Percentiles rank a stretch among this genome's conserved stretches.
Conservation (phyloP, 2,113 vertebrate genomes). For the Microcebus jonahi region DNA sequence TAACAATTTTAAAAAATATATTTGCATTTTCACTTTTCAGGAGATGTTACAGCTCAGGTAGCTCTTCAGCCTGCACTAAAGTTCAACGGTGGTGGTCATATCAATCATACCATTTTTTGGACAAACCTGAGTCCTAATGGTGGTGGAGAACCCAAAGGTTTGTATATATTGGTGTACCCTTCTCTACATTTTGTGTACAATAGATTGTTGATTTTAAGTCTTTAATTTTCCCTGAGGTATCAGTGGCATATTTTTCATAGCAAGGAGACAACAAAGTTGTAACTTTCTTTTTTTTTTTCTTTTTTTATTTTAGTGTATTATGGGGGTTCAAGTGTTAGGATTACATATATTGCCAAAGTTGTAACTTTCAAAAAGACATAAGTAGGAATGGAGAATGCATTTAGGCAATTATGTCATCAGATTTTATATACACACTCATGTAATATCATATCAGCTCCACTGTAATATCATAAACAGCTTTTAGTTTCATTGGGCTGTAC, state of each 20-base stretch:
- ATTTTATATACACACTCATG: rapidly evolving
- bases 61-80: conserved; percentile 93
- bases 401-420: not conserved
- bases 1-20: not conserved
- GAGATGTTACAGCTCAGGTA: conserved; percentile 94
- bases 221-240: not conserved
- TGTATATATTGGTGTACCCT: conserved; percentile 12
- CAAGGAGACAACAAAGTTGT: not conserved
- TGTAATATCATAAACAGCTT: not conserved
- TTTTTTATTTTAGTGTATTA: no score
- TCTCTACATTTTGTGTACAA: not conserved
- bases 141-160: conserved; percentile 95
- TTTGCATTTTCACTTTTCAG: conserved; percentile 82
- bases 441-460: rapidly evolving
- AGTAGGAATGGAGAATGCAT: not conserved
- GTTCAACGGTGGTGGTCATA: conserved; percentile 97
- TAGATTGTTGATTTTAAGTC: not conserved
- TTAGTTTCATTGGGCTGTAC: not conserved
- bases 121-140: conserved; percentile 96
- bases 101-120: conserved; percentile 99
- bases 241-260: not conserved
- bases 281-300: not conserved
- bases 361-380: not conserved
- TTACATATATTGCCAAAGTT: not conserved
- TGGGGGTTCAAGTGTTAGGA: no score